A percentile compares a stretch with the other conserved stretches of the same genome.
Conservation (phyloP, 2,888 invertebrate species). For the Agrypnus murinus region DNA sequence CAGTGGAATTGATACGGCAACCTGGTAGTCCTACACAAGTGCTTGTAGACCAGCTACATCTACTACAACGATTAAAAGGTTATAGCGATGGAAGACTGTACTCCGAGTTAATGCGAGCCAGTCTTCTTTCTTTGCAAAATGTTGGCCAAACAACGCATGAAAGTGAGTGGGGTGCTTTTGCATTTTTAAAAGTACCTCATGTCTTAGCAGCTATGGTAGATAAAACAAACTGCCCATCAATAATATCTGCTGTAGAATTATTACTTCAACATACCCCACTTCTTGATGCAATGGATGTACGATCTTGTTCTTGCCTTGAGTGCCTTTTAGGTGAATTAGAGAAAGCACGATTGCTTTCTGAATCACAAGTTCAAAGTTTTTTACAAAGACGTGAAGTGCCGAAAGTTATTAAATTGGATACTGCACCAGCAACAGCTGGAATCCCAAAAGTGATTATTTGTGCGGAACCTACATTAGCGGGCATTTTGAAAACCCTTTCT, state of each 20-base stretch:
- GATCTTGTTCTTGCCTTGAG: conserved; percentile 90
- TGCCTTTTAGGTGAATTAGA: conserved; percentile 88
- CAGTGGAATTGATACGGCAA: conserved; percentile 88
- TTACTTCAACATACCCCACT: conserved; percentile 89
- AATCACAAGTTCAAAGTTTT: conserved; percentile 84
- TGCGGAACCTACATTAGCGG: conserved; percentile 91
- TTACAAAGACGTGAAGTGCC: conserved; percentile 74
- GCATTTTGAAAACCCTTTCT: conserved; percentile 92
- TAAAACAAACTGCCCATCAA: conserved; percentile 63
- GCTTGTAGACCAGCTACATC: conserved; percentile 86
- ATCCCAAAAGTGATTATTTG: conserved; percentile 87
- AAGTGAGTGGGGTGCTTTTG: conserved; percentile 95
- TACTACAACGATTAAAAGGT: conserved; percentile 90
- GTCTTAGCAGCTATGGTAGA: conserved; percentile 75
- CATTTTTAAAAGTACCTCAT: conserved; percentile 92
- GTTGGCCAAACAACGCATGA: conserved; percentile 89
- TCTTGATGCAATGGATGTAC: conserved; percentile 91
- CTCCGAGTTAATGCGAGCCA: conserved; percentile 91
- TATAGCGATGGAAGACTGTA: conserved; percentile 87
- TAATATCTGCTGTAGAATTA: conserved; percentile 88
- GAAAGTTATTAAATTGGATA: conserved; percentile 75
- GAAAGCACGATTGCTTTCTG: conserved; percentile 85
- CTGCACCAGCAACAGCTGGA: conserved; percentile 77
- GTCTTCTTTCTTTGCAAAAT: conserved; percentile 92
- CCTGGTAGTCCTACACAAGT: conserved; percentile 89